Conservation (phyloP, 2,888 invertebrate genomes). For the Lasioglossum malachurum region DNA sequence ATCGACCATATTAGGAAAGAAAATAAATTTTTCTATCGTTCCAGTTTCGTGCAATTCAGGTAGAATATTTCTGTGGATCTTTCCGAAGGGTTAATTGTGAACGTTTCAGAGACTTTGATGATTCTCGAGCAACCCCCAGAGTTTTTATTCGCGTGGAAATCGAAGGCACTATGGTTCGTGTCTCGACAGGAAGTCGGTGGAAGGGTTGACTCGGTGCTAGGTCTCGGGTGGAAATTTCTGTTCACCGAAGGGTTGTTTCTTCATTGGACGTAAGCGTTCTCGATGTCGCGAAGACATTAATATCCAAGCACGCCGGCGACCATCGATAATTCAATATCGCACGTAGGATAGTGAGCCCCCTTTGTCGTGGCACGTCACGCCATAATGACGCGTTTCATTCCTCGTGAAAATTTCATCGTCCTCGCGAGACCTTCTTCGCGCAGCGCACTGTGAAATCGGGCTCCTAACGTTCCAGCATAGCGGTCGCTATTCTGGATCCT, state of each 20-base stretch:
- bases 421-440: slow-evolving; percentile 56
- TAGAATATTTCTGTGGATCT: too few species aligned
- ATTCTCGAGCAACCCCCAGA: background rate
- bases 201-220: slow-evolving; percentile 3
- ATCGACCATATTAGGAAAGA: too few species aligned
- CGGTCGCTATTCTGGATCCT: background rate
- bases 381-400: slow-evolving; percentile 69
- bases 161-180: background rate
- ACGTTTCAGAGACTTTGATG: background rate
- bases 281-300: slow-evolving; percentile 77
- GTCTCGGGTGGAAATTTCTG: slow-evolving; percentile 29
- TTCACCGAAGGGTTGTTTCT: slow-evolving; percentile 40
- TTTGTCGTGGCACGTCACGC: slow-evolving; percentile 76
- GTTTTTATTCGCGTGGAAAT: background rate
- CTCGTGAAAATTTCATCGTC: slow-evolving; percentile 72
- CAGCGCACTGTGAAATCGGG: slow-evolving; percentile 9
- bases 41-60: too few species aligned
- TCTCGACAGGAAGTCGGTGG: background rate
- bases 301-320: slow-evolving; percentile 75
- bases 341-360: slow-evolving; percentile 67
- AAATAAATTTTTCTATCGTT: too few species aligned
- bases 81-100: background rate
- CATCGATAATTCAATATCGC: slow-evolving; percentile 82
- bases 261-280: slow-evolving; percentile 52
- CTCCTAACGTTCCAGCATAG: background rate